These are phyloP conservation scores for Channa argus DNA, from an alignment of 2,113 vertebrate species.

Conservation along the genomic window DNA sequence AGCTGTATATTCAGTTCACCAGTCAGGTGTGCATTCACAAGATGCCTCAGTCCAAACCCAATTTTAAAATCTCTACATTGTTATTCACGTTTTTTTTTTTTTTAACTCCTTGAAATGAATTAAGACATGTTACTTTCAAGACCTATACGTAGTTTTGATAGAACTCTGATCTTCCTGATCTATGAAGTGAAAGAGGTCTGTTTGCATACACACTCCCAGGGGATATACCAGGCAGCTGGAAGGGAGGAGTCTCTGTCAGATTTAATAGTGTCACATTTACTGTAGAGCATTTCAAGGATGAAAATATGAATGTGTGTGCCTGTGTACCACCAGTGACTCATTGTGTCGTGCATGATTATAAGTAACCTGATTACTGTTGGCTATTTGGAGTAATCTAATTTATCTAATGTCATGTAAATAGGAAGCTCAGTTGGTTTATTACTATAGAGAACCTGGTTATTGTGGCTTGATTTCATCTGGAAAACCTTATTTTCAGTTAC, in stretches of 20 bases:
- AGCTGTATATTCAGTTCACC: slow-evolving; percentile 38
- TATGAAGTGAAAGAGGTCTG: slow-evolving; percentile 35
- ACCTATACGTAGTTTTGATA: slow-evolving; percentile 41
- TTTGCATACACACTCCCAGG: slow-evolving; percentile 58
- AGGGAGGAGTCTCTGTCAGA: slow-evolving; percentile 61
- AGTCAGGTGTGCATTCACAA: slow-evolving; percentile 32
- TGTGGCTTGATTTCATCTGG: neutral
- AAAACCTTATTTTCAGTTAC: neutral
- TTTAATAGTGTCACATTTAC: slow-evolving; percentile 59
- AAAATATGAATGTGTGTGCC: slow-evolving; percentile 18
- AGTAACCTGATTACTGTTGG: slow-evolving; percentile 10
- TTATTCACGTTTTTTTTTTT: neutral
- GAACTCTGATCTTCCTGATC: slow-evolving; percentile 8
- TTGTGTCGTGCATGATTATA: neutral
- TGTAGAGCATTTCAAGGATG: slow-evolving; percentile 39
- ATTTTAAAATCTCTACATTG: neutral
- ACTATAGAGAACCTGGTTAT: neutral
- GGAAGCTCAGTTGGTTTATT: neutral
- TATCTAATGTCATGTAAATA: slow-evolving; percentile 10
- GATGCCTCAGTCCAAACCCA: slow-evolving; percentile 5
- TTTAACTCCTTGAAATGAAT: neutral
- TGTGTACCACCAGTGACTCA: slow-evolving; percentile 1
- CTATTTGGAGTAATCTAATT: slow-evolving; percentile 2
- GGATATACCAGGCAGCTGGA: slow-evolving; percentile 56
- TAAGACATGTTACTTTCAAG: neutral